Evolutionary conservation across 2,888 invertebrate species (phyloP).

Genomic region (Pilophorus perplexus): DNA sequence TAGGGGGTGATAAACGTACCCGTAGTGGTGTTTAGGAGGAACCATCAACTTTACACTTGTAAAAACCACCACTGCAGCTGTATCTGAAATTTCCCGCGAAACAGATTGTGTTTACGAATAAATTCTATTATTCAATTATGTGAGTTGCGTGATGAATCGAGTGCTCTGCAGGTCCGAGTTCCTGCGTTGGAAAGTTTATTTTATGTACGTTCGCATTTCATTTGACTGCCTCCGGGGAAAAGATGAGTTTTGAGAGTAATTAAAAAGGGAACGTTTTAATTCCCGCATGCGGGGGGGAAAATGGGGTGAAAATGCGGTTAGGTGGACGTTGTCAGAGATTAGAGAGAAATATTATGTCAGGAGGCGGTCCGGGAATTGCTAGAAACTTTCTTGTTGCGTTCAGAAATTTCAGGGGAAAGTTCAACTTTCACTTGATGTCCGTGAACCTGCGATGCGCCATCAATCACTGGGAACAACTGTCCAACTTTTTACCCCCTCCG

Average conservation of each 20-base stretch:
- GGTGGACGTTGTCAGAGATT: background rate
- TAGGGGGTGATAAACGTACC: too few species aligned
- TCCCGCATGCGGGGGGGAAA: background rate
- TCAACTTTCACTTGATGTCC: constrained; percentile 18
- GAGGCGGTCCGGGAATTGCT: constrained; percentile 17
- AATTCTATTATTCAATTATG: too few species aligned
- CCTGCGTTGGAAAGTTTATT: constrained; percentile 3
- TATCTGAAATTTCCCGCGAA: too few species aligned
- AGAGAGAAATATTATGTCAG: constrained; percentile 27
- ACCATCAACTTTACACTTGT: too few species aligned
- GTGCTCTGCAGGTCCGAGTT: too few species aligned
- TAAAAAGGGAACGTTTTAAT: constrained; percentile 25
- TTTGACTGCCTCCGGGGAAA: background rate
- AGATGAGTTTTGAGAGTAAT: background rate
- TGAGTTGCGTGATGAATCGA: too few species aligned
- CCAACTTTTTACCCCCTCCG: constrained; percentile 13
- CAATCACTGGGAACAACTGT: constrained; percentile 34
- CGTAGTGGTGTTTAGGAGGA: too few species aligned
- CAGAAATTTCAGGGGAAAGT: constrained; percentile 28
- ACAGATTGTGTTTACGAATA: too few species aligned
- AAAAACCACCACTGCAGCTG: too few species aligned
- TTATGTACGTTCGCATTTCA: constrained; percentile 6
- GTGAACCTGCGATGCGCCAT: constrained; percentile 35
- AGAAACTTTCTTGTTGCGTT: constrained; percentile 30
- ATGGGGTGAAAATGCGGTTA: background rate